These are phyloP conservation scores for Bemisia tabaci DNA, from an alignment of 1,140 invertebrate species.

Conservation along the genomic window DNA sequence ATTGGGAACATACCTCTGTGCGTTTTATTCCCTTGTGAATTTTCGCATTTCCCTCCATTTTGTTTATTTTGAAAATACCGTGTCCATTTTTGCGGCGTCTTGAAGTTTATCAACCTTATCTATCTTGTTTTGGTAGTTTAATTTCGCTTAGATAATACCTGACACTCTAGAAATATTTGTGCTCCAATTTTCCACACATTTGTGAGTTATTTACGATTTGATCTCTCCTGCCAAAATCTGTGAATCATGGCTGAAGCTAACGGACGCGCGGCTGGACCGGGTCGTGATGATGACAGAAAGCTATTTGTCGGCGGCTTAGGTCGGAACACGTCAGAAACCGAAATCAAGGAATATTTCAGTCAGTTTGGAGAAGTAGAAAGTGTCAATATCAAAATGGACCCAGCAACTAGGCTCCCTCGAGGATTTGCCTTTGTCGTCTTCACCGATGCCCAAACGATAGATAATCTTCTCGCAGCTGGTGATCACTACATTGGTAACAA, in stretches of 20 bases:
- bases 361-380: conserved; percentile 49
- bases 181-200: too few species aligned
- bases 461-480: conserved; percentile 26
- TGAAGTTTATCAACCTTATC: too few species aligned
- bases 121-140: too few species aligned
- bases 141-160: too few species aligned
- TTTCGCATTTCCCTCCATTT: too few species aligned
- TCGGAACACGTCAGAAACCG: conserved; percentile 36
- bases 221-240: too few species aligned
- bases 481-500: conserved; percentile 42
- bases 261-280: conserved; percentile 24
- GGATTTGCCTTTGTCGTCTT: conserved; percentile 59
- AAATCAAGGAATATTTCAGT: conserved; percentile 44
- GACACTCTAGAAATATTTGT: too few species aligned
- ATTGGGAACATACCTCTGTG: too few species aligned
- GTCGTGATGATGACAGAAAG: conserved; percentile 38
- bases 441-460: conserved; percentile 42
- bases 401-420: conserved; percentile 44
- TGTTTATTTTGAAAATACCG: too few species aligned
- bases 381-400: conserved; percentile 48
- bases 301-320: conserved; percentile 36
- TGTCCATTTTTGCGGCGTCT: too few species aligned
- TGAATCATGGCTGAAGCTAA: conserved; percentile 15
- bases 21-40: too few species aligned
- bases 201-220: too few species aligned